Evolutionary conservation across 2,113 vertebrate genomes (phyloP), one percentile per base, ranked within the genome.

Genomic region (Cathartes aura): DNA sequence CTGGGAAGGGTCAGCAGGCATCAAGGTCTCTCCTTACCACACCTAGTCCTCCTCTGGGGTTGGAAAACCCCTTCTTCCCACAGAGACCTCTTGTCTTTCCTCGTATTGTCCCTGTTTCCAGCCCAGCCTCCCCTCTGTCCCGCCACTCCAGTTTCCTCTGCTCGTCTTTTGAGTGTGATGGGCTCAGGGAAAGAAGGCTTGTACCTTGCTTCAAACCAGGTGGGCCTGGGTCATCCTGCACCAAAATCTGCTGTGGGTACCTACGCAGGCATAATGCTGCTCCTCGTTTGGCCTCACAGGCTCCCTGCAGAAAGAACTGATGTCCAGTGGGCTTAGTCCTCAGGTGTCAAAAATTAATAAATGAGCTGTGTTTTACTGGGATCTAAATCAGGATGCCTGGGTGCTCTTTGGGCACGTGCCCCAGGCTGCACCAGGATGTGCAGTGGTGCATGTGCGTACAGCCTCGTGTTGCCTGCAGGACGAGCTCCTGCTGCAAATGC

Each of bases 361-460:
- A 87, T 19, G 17, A 66, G 21, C 38, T 60, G 62, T 50, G 36
- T 62, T 87, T 66, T 60, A 9, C 55, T 59, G 58, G 40, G 23
- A 48, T 68, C 16, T 38, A 45, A 64, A 53, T 6, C 50, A 36
- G 47, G 66, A 53, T 47, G 34, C 20, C 45, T 70, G 11, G 0
- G 16, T 24, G 60, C n/a, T 52, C 26, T 52, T 17, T 19, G 40
- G 58, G 27, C 8, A 5, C 2, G 1, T 52, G 83, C 26, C 30
- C 30, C 1, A 3, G 70, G 48, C 47, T 7, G 38, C 40, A 18
- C 38, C 1, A 1, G 66, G 32, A 36, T 45, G 60, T 13, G 36
- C 0, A 2, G 18, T 23, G 40, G 29, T 83, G 72, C 42, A 12
- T 10, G 36, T 60, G 45, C 0, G 0, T 42, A 14, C 36, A 38